Base-by-base conservation (phyloP, 2,888 invertebrate species). In the Pseudolycoriella hygida region DNA sequence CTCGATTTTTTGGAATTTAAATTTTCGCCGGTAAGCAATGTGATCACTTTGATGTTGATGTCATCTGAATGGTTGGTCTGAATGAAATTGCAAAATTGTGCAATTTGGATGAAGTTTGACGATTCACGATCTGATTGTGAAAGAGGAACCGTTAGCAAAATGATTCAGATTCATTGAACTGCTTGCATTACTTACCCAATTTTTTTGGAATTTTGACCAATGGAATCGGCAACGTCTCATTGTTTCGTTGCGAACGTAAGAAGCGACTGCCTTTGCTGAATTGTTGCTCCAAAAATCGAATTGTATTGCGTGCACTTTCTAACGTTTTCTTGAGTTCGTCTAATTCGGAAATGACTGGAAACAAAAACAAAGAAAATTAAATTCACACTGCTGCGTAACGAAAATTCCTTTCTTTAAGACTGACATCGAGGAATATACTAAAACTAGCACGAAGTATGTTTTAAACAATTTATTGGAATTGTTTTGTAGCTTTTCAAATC, bases 221-320 rank as follows among this genome's bases (percentile, higher is more conserved):
- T 1, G 77, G 80, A 20, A 87, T 66, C 2, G 82, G 70, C 42
- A 79, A 69, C 19, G 78, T 74, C 64, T 94, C 92, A 48, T 84
- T 81, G 15, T 81, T 77, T 17, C 88, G 76, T 65, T 93, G 93
- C 1, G 89, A 82, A 52, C 89, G 73, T 55, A 93, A 71, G 61
- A 81, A 90, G 51, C 90, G 73, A 54, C 88, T 89, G 11, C 93
- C 93, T 50, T 79, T 78, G 52, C 80, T 78, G 51, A 93, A 77
- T 59, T 92, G 89, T 32, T 74, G 69, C 64, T 93, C 93, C 50
- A 94, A 68, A 92, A 92, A 94, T 52, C 93, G 82, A 48, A 92
- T 93, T 3, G 88, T 89, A 60, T 92, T 89, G 44, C 93, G 74
- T 1, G 90, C 92, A 50, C 80, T 76, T 51, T 78, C 76, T 55